Base-by-base conservation (phyloP, 2,888 invertebrate genomes). In the Leptura quadrifasciata region DNA sequence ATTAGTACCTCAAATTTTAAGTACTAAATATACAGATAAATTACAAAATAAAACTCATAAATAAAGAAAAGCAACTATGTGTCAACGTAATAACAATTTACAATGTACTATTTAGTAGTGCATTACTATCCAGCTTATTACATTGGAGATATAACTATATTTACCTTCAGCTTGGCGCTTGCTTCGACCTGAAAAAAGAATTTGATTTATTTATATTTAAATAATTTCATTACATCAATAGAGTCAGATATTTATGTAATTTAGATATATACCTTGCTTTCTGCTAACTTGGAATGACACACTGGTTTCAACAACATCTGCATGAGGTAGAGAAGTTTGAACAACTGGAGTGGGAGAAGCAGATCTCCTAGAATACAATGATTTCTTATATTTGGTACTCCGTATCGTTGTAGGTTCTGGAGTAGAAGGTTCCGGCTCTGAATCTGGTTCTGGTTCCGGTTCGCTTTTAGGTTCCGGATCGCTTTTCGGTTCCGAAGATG, bases 261-360 rank as follows among this genome's bases (percentile, higher is more conserved):
- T 20, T 21, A 15, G 20, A 6, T 27, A 39, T 65, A 80, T 84
- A 91, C 92, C 92, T 89, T 91, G 91, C 78, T 91, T 91, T 18
- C 91, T 91, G 84, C 95, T 95, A 78, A 95, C 94, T 87, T 94
- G 92, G 87, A 94, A 95, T 0, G 95, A 84, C 2, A 95, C 93
- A 85, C 95, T 95, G 0, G 95, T 95, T 84, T 95, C 94, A 12
- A 95, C 94, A 0, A 94, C 93, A 27, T 94, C 94, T 55, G 94
- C 94, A 72, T 82, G 78, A 18, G 79, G 79, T 8, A 77, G 80
- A 4, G 76, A 64, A 10, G 80, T 79, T 63, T 79, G 74, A 2
- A 74, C 68, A 10, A 82, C 63, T 1, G 85, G 84, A 8, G 83
- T 81, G 0, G 85, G 84, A 4, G 85, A 83, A 0, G 88, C 88